A percentile compares a stretch with the other conserved stretches of the same genome.
phyloP scores from a whole-genome alignment of 2,113 vertebrate genomes.

The Oenanthe melanoleuca region DNA sequence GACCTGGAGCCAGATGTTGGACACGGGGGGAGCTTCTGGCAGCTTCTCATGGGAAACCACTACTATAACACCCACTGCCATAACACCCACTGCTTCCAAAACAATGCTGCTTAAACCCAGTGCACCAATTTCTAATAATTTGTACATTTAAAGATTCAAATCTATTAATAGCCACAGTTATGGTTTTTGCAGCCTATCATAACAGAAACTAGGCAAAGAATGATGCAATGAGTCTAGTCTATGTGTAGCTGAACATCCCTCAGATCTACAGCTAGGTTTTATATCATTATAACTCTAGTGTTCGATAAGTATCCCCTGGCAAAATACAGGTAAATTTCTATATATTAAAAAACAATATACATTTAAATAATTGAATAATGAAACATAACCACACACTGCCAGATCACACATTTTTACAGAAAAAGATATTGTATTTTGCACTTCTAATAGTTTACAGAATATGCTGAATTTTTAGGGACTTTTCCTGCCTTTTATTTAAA shows the following conservation, averaged over 20 bases:
- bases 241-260: neutral
- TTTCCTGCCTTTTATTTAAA: neutral
- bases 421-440: neutral
- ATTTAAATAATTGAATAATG: neutral
- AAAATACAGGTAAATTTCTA: neutral
- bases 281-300: neutral
- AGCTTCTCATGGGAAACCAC: neutral
- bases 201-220: neutral
- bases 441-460: neutral
- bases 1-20: rapidly evolving
- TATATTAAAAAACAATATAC: neutral
- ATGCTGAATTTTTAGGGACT: neutral
- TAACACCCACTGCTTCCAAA: neutral
- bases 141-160: neutral
- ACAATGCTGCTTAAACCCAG: neutral
- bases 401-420: neutral
- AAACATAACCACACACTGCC: neutral
- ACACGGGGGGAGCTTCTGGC: rapidly evolving
- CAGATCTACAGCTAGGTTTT: neutral
- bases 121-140: neutral
- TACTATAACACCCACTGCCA: neutral
- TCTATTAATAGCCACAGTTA: neutral
- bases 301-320: neutral
- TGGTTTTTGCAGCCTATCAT: rapidly evolving
- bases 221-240: neutral